Conservation (phyloP, 2,797 vertebrate genomes). For the Peromyscus melanophrys region DNA sequence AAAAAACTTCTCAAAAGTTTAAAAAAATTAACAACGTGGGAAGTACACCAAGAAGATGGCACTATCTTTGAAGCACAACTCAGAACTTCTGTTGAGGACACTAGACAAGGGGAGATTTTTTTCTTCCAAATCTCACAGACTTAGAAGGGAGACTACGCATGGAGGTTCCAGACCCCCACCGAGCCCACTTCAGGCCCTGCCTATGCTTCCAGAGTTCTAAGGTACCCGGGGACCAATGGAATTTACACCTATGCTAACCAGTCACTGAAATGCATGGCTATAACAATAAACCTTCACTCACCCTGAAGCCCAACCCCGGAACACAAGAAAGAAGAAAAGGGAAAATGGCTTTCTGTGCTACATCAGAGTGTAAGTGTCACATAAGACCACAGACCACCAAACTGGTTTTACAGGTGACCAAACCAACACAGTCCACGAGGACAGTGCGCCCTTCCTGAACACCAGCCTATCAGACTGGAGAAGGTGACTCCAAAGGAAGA, state of each 20-base stretch:
- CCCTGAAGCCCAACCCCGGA: constrained; percentile 60
- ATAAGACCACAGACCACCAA: constrained; percentile 57
- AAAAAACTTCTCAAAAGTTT: constrained; percentile 57
- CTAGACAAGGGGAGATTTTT: constrained; percentile 30
- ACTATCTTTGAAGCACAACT: constrained; percentile 70
- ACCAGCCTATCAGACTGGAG: constrained; percentile 27
- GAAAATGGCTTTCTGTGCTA: constrained; percentile 69
- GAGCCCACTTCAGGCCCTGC: background rate
- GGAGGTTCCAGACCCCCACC: background rate
- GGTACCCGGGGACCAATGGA: background rate
- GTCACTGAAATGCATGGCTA: constrained; percentile 31
- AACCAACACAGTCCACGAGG: constrained; percentile 22
- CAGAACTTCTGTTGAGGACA: constrained; percentile 63
- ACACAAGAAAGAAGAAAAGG: constrained; percentile 14
- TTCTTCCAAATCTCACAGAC: background rate
- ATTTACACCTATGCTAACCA: background rate
- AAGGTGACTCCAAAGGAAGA: constrained; percentile 46
- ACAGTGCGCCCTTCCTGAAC: constrained; percentile 6
- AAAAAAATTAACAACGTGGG: background rate
- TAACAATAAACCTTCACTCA: background rate
- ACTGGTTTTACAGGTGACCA: constrained; percentile 17
- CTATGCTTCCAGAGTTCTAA: background rate
- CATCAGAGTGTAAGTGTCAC: constrained; percentile 37
- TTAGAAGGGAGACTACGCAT: background rate
- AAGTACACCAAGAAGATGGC: constrained; percentile 71